phyloP scores from a whole-genome alignment of 2,113 vertebrate species.

The Rhizomys pruinosus region DNA sequence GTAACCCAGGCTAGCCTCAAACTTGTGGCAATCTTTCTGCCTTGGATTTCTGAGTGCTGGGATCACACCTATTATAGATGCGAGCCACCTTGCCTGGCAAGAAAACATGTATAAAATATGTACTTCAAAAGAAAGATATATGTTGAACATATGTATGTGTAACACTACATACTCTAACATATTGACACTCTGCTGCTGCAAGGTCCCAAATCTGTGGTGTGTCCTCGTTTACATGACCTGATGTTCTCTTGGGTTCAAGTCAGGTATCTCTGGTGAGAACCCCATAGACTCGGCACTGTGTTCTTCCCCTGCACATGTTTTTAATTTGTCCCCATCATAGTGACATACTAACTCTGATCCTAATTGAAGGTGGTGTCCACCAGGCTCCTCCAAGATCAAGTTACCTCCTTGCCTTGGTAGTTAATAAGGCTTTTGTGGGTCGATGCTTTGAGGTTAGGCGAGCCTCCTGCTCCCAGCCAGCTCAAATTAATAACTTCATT shows the following conservation, averaged over 20 bases:
- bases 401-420: neutral
- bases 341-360: conserved; percentile 6
- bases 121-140: neutral
- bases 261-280: neutral
- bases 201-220: neutral
- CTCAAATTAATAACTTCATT: neutral
- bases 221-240: neutral
- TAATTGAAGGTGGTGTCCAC: neutral
- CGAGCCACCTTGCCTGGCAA: neutral
- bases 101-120: neutral
- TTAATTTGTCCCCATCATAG: neutral
- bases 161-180: too few species aligned
- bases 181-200: neutral
- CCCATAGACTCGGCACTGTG: neutral
- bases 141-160: neutral
- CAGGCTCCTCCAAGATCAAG: neutral
- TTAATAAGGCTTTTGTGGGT: neutral
- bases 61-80: neutral
- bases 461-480: neutral
- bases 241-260: neutral
- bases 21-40: neutral
- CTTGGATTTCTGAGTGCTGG: too few species aligned
- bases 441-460: neutral
- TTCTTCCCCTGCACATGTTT: neutral
- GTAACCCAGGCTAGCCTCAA: neutral